These are phyloP conservation scores for Lates calcarifer DNA, from an alignment of 2,113 vertebrate genomes.

Conservation along the genomic window DNA sequence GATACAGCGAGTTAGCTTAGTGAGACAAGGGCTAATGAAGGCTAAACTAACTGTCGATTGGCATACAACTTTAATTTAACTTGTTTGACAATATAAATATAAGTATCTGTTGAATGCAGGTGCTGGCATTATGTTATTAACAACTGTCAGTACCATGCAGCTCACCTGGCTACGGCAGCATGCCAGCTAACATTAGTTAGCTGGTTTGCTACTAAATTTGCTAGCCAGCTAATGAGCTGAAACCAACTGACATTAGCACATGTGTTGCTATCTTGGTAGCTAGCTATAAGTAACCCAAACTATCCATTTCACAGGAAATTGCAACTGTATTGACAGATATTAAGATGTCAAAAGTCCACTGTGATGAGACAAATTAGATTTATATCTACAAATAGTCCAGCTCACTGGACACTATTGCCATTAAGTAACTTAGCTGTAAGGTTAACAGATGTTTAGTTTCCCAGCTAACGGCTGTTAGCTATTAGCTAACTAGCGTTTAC, in stretches of 20 bases:
- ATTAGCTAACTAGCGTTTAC: constrained; percentile 15
- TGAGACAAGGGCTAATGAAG: constrained; percentile 21
- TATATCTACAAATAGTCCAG: rapidly evolving
- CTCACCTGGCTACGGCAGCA: constrained; percentile 13
- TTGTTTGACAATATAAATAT: not conserved
- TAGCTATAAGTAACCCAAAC: not conserved
- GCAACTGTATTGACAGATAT: not conserved
- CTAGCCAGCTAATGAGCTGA: constrained; percentile 54
- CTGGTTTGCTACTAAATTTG: constrained; percentile 20
- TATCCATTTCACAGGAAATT: not conserved
- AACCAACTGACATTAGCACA: constrained; percentile 48
- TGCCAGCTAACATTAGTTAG: constrained; percentile 56
- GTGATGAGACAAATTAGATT: not conserved
- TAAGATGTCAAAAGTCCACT: not conserved
- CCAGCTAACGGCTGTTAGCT: constrained; percentile 53
- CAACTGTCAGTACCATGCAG: constrained; percentile 26
- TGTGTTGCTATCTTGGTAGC: constrained; percentile 34
- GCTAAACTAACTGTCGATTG: not conserved
- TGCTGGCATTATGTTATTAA: constrained; percentile 1
- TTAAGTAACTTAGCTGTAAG: constrained; percentile 2
- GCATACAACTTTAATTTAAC: constrained; percentile 8
- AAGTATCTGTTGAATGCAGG: not conserved
- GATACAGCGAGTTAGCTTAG: constrained; percentile 63
- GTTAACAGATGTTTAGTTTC: constrained; percentile 72
- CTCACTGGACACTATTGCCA: not conserved